Percentiles rank a stretch among this genome's conserved stretches.
Evolutionary conservation across 2,113 vertebrate species (phyloP).

Genomic region (Erpornis zantholeuca): DNA sequence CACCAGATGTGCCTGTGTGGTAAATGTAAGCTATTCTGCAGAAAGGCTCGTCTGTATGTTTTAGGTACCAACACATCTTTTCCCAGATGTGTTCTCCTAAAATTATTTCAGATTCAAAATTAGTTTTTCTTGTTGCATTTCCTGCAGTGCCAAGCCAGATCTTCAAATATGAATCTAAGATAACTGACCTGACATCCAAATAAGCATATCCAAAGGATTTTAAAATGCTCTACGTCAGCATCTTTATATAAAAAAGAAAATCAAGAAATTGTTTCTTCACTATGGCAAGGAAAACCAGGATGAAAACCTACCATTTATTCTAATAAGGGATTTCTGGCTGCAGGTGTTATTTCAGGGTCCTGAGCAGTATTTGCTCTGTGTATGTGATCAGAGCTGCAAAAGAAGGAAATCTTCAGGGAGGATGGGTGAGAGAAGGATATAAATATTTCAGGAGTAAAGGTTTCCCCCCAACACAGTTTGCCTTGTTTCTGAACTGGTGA

Average conservation of each 20-base stretch:
- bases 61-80: neutral
- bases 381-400: constrained; percentile 15
- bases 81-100: neutral
- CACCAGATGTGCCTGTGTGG: neutral
- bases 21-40: neutral
- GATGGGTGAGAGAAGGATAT: neutral
- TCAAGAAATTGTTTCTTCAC: constrained; percentile 4
- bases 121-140: neutral
- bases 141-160: neutral
- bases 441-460: neutral
- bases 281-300: neutral
- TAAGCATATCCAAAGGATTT: constrained; percentile 2
- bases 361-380: neutral
- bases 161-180: neutral
- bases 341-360: constrained; percentile 42
- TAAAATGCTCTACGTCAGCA: constrained; percentile 1
- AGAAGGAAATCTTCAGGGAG: neutral
- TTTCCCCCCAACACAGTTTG: neutral
- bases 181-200: neutral
- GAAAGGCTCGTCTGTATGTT: neutral
- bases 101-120: neutral
- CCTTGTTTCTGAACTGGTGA: neutral
- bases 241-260: constrained; percentile 7
- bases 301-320: constrained; percentile 34
- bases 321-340: constrained; percentile 28